Evolutionary conservation across 2,797 vertebrate species (phyloP).

Genomic region (Parauchenoglanis ngamensis): DNA sequence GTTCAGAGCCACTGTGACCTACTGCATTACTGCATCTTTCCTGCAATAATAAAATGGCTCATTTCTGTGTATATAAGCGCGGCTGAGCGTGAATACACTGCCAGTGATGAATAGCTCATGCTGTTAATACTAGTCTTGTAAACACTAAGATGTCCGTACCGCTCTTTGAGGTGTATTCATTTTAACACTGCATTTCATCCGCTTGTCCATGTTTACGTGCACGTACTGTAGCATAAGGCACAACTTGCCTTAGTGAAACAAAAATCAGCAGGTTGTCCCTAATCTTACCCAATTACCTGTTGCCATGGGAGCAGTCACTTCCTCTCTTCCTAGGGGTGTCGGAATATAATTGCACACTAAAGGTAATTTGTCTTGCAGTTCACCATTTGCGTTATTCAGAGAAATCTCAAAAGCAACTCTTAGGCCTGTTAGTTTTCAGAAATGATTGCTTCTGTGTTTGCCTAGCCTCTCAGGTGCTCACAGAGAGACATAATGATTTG

Average conservation of each 20-base stretch:
- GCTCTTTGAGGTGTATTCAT: neutral
- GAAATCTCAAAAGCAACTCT: conserved; percentile 42
- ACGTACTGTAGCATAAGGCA: conserved; percentile 31
- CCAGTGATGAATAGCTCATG: neutral
- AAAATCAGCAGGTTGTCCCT: conserved; percentile 35
- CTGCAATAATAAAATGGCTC: neutral
- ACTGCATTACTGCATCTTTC: neutral
- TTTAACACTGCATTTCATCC: neutral
- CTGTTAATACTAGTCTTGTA: neutral
- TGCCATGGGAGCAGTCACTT: conserved; percentile 55
- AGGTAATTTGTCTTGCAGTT: conserved; percentile 46
- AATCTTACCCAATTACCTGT: conserved; percentile 51
- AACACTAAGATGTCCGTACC: neutral
- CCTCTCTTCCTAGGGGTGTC: conserved; percentile 36
- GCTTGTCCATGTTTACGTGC: conserved; percentile 19
- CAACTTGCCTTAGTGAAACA: conserved; percentile 34
- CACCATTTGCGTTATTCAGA: conserved; percentile 46
- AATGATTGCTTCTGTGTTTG: conserved; percentile 3
- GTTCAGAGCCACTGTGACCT: neutral
- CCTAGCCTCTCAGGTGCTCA: neutral
- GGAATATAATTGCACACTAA: conserved; percentile 48
- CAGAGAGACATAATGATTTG: neutral
- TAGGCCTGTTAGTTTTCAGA: neutral
- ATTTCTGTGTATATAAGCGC: neutral
- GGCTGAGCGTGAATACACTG: neutral